Evolutionary conservation across 2,888 invertebrate species (phyloP).

Genomic region (Drosophila macrospina): DNA sequence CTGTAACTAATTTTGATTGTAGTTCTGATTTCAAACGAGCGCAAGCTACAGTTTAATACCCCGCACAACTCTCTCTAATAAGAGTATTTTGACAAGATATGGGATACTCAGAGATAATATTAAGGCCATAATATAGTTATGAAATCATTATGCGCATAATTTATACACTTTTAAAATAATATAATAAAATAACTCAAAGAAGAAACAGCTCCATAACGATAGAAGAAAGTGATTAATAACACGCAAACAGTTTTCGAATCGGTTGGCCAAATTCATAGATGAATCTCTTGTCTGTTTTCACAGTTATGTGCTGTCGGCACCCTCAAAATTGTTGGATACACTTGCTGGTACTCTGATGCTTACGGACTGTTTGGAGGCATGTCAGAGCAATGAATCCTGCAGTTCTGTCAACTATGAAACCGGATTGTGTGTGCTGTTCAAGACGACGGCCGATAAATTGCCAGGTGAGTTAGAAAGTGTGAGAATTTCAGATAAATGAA

Average conservation of each 20-base stretch:
- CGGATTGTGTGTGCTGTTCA: slow-evolving; percentile 96
- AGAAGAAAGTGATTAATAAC: not conserved
- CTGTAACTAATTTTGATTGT: too few relatives aligned
- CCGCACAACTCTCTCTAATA: too few relatives aligned
- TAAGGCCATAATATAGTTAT: too few relatives aligned
- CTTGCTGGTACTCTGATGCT: slow-evolving; percentile 96
- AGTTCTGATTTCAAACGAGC: too few relatives aligned
- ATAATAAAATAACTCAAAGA: not conserved
- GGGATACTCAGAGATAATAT: too few relatives aligned
- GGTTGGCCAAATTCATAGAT: slow-evolving; percentile 9
- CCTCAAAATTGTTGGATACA: slow-evolving; percentile 94
- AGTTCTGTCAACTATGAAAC: slow-evolving; percentile 98
- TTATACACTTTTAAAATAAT: too few relatives aligned
- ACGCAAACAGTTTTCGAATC: not conserved
- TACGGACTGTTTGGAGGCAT: slow-evolving; percentile 96
- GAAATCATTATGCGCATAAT: too few relatives aligned
- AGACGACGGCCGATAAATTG: slow-evolving; percentile 94
- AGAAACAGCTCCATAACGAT: too few relatives aligned
- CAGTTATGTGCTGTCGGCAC: slow-evolving; percentile 95
- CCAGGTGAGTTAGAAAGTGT: slow-evolving; percentile 89
- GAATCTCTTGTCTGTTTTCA: slow-evolving; percentile 35
- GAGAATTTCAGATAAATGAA: slow-evolving; percentile 57
- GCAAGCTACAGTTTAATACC: too few relatives aligned
- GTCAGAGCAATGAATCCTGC: slow-evolving; percentile 96
- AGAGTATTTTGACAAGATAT: too few relatives aligned